These are phyloP conservation scores for Halcyon malimbica DNA, from an alignment of 2,113 vertebrate genomes.

Conservation along the genomic window DNA sequence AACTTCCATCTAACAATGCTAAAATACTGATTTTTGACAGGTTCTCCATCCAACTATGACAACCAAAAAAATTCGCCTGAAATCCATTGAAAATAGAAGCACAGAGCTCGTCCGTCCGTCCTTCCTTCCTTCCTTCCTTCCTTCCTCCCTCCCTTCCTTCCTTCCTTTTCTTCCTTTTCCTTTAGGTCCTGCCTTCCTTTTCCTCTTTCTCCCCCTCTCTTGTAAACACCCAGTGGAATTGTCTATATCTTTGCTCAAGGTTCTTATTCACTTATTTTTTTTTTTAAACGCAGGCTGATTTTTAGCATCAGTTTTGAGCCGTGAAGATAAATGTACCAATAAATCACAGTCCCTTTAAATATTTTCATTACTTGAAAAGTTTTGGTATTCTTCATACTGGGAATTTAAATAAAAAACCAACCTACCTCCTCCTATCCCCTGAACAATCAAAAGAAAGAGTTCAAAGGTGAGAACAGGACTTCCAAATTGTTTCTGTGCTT, in stretches of 20 bases:
- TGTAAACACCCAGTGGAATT: neutral
- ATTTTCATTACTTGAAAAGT: neutral
- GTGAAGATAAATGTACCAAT: slow-evolving; percentile 18
- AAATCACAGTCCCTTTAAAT: slow-evolving; percentile 2
- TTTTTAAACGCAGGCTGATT: neutral
- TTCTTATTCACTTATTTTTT: neutral
- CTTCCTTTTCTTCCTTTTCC: neutral
- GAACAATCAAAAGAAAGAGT: neutral
- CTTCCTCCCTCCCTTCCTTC: neutral
- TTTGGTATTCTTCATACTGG: neutral
- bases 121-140: no score
- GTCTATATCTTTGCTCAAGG: neutral
- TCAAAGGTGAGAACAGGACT: neutral
- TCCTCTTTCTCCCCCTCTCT: neutral
- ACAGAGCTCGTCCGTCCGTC: neutral
- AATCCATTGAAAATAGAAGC: neutral
- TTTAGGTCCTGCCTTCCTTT: neutral
- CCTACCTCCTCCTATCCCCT: neutral
- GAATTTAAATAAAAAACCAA: neutral
- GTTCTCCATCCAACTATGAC: neutral
- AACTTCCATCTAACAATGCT: neutral
- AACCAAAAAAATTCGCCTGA: neutral
- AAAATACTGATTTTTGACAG: neutral
- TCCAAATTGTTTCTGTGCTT: neutral
- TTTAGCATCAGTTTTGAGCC: slow-evolving; percentile 12